Base-by-base conservation (phyloP, 2,113 vertebrate species). In the Pelecanus crispus region DNA sequence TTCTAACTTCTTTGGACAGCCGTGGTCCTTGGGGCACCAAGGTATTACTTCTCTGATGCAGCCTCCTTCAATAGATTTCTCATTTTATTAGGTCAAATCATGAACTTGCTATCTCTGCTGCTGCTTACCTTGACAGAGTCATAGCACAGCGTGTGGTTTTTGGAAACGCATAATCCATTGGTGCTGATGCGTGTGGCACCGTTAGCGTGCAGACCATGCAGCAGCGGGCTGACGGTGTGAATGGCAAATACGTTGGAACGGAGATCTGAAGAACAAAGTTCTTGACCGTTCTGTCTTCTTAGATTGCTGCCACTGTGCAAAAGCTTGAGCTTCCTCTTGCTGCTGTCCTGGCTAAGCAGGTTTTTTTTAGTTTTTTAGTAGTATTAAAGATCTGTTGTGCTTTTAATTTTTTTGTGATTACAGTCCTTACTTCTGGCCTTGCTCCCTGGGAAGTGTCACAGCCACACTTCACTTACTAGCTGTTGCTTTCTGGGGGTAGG, bases 31-130 rank as follows among this genome's bases (percentile, higher is more conserved):
- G 0, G 18, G 36, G 29, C 32, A 65, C 49, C 15, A 56, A 81
- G 42, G 5, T 88, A 2, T 70, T 86, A 40, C 20, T 93, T 73
- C 32, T 62, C 58, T 55, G 38, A 47, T 82, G 68, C 66, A 86
- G 49, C 34, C 71, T 74, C 26, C 72, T 90, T 44, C 31, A 49
- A 65, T n/a, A 26, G 67, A 44, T 2, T 90, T 82, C 36, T 80
- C 22, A 36, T 93, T 93, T 95, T 79, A 71, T 72, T 82, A 66
- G 75, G 42, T 90, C 44, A 72, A 53, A 73, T 56, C 15, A 34
- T 58, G 26, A 80, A 36, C 22, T 90, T 59, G 17, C 22, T 32
- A 4, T 70, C 85, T 75, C 58, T 38, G 66, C 49, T 78, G 59
- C 65, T 59, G 49, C 24, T 81, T 83, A 36, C 66, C 63, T 90